Base-by-base conservation (phyloP, 1,140 invertebrate genomes). In the Bombus vancouverensis region DNA sequence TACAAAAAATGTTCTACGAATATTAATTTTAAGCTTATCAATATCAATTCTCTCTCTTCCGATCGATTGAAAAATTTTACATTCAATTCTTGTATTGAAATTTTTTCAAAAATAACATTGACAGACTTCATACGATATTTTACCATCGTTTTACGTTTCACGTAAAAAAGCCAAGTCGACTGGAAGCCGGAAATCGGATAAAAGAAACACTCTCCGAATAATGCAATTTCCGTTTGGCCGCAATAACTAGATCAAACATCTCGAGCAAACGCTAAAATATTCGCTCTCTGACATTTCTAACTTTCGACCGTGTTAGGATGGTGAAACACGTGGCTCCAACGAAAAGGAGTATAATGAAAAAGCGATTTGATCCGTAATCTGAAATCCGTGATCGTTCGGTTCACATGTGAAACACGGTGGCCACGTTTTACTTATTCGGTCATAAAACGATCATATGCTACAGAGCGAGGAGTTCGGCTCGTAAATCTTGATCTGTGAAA, bases 391-490 rank as follows among this genome's bases (percentile, higher is more conserved):
- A 65, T 8, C 25, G 15, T 25, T 34, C 4, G n/a, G 22, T 25
- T 71, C 37, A 13, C 15, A 71, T 42, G 12, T 8, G 62, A 34
- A 32, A 34, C n/a, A 13, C 15, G 10, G 2, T 9, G 32, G 47
- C 18, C 65, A 37, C 44, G 66, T 71, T 88, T 81, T 62, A 89
- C 66, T 85, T 78, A 76, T 47, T 85, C 75, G 37, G 22, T 34
- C 76, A 22, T 87, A 59, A 89, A 85, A 85, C 82, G 81, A 88
- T 88, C 77, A n/a, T 53, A 44, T n/a, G 65, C 68, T 75, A 62
- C 42, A 42, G 76, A 57, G 59, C 28, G 32, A 18, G 8, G 42
- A 47, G 72, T 86, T 42, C 42, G 42, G 70, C 28, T 88, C 81
- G 65, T 87, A 84, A 85, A 89, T 89, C 77, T 57, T 47, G 59